Evolutionary conservation across 2,888 invertebrate species (phyloP).

Genomic region (Apamea crenata): DNA sequence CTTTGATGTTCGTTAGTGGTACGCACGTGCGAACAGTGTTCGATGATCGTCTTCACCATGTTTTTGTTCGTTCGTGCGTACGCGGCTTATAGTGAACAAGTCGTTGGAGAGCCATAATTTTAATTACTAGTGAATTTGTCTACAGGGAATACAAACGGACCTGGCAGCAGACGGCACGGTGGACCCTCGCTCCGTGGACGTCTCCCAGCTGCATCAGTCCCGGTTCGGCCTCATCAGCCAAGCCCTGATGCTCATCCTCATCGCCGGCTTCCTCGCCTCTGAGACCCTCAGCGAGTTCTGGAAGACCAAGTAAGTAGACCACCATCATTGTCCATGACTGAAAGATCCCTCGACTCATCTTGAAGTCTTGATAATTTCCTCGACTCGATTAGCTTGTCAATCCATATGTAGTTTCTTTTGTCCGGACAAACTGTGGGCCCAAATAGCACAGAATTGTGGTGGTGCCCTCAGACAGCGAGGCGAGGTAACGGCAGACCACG

Average conservation of each 20-base stretch:
- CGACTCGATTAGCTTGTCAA: too few species aligned
- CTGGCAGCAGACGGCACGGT: conserved; percentile 81
- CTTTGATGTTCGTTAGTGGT: too few species aligned
- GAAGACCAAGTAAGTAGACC: conserved; percentile 95
- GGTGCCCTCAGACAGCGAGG: too few species aligned
- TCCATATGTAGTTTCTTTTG: too few species aligned
- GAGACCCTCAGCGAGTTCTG: conserved; percentile 98
- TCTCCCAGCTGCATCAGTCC: conserved; percentile 97
- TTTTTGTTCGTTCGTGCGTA: too few species aligned
- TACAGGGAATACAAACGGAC: conserved; percentile 85
- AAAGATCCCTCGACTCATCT: neutral
- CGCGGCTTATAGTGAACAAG: too few species aligned
- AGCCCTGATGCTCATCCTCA: conserved; percentile 97
- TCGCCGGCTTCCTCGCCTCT: conserved; percentile 96
- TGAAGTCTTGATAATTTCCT: neutral
- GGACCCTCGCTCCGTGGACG: conserved; percentile 92
- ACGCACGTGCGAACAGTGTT: too few species aligned
- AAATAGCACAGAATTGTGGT: too few species aligned
- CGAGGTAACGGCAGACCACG: too few species aligned
- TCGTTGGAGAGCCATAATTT: neutral
- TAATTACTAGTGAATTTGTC: neutral
- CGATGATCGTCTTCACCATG: too few species aligned
- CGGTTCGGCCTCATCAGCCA: conserved; percentile 96
- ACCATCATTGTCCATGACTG: neutral
- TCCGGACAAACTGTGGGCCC: too few species aligned